Evolutionary conservation across 2,888 invertebrate species (phyloP), one percentile per base, ranked within the genome.

Genomic region (Carterocephalus palaemon): DNA sequence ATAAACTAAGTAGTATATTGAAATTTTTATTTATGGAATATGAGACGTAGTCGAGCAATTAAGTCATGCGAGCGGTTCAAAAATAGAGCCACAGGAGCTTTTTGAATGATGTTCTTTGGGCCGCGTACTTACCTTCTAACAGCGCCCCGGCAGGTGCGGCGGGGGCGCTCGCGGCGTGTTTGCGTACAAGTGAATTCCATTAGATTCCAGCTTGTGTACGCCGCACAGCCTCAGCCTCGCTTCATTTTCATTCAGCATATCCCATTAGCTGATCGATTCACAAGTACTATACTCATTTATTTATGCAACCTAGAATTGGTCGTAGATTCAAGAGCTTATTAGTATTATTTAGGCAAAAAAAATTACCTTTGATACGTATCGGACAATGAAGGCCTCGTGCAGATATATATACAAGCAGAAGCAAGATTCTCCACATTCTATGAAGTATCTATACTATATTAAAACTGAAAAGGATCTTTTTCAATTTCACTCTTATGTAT

Each of bases 111-210:
- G 48, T 51, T 47, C 48, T 51, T 47, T 43, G 46, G 38, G 42
- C 31, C 36, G 50, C 40, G 48, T 47, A 48, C 46, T 40, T 31
- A 45, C 46, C 40, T 43, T 24, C 15, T 31, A 29, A 43, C 43
- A 16, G 43, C 36, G 42, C 31, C 43, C 42, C 38, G 48, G 15
- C 55, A 54, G 66, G 67, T 61, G 63, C 64, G 67, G 67, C 52
- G 57, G 56, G 68, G 68, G 75, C 70, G 71, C 64, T 68, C 66
- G 79, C 67, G 77, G 79, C 77, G 75, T 85, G 84, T 86, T 86
- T 86, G 82, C 85, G 73, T 82, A 86, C 85, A 86, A 80, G 85
- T 71, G 79, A 85, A 86, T 84, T 84, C 85, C 85, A 86, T 86
- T 86, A 85, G 83, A 83, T 73, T 52, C 74, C 76, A 68, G 68